Conservation (phyloP, 2,113 vertebrate genomes). For the Crotalus helleri region DNA sequence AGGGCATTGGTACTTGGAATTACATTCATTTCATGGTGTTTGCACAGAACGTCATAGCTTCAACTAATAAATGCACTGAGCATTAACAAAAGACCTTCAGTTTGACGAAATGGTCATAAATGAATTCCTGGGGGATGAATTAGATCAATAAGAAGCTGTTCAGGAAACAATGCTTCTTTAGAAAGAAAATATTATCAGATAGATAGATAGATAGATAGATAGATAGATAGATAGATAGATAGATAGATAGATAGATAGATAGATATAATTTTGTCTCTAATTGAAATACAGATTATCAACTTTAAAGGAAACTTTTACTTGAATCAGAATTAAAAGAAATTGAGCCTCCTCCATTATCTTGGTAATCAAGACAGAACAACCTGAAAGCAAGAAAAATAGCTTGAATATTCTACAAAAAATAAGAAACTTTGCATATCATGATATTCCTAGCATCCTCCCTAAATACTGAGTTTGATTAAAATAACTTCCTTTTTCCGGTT, state of each 20-base stretch:
- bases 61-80: neutral
- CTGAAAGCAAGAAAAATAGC: neutral
- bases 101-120: neutral
- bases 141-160: neutral
- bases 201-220: too few species aligned
- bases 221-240: too few species aligned
- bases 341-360: neutral
- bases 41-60: neutral
- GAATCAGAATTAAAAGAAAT: neutral
- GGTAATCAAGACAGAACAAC: neutral
- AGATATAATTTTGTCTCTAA: neutral
- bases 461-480: neutral
- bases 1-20: neutral
- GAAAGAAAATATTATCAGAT: neutral
- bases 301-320: neutral
- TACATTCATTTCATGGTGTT: neutral
- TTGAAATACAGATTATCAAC: neutral
- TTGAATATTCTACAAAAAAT: neutral
- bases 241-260: too few species aligned
- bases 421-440: neutral
- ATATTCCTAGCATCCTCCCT: neutral
- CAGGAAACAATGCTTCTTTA: neutral
- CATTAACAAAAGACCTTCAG: neutral
- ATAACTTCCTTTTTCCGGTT: neutral
- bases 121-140: neutral